Base-by-base conservation (phyloP, 2,113 vertebrate species). In the Melanocharis versteri region DNA sequence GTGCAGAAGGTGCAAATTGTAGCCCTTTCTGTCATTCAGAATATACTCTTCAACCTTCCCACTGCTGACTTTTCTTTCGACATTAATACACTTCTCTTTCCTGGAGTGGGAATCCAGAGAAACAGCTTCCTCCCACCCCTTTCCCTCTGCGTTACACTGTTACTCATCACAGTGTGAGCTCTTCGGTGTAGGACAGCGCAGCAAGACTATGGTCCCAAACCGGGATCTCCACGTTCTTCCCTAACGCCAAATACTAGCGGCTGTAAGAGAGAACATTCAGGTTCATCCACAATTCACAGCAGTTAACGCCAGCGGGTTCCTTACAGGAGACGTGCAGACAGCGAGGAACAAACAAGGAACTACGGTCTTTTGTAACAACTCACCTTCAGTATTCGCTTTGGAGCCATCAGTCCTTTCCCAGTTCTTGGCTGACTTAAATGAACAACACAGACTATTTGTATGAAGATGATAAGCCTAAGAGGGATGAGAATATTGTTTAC, bases 211-310 rank as follows among this genome's bases (percentile, higher is more conserved):
- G 22, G 28, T 48, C n/a, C 45, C 50, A 37, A n/a, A 6, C 23
- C 42, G 35, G 44, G 35, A 54, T 35, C 28, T 62, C 33, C 18
- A 1, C 3, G 7, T 7, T 5, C 35, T 30, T 7, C 30, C 27
- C 6, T 9, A 24, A 64, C 14, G 10, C 31, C 44, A 31, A 79
- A 56, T 56, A 13, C 21, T 19, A 3, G 42, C 0, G 0, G 3
- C 9, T 44, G 2, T 35, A 44, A 60, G 53, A 28, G 30, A 39
- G 20, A 40, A 44, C 45, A 9, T 48, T 69, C 39, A 66, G 47
- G 66, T 51, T 39, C 57, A 26, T 15, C 31, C 45, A 27, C 62
- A 53, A 40, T 19, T 61, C 53, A 28, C 30, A 87, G n/a, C 27
- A 44, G 21, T 7, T 80, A 51, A 68, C 0, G 0, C n/a, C 76